Conservation (phyloP, 2,113 vertebrate species). For the Proteles cristata region DNA sequence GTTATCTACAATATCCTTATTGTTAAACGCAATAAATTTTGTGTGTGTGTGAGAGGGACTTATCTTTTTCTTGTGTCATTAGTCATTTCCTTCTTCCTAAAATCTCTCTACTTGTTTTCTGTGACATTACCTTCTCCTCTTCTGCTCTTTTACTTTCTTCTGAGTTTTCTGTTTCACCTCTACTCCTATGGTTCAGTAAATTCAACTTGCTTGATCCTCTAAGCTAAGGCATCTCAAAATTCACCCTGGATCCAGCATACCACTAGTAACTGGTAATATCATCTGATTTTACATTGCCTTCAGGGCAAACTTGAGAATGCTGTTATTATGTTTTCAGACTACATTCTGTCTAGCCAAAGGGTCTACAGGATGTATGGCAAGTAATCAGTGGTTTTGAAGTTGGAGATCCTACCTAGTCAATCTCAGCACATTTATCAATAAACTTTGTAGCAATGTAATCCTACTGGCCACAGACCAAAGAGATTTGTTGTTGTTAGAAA, state of each 20-base stretch:
- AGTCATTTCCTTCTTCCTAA: neutral
- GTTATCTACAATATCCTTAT: neutral
- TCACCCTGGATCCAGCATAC: neutral
- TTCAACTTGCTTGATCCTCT: neutral
- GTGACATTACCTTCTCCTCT: neutral
- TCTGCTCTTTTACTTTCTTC: neutral
- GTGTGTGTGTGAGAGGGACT: neutral
- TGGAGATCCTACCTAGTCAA: neutral
- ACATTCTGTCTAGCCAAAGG: neutral
- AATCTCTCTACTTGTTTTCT: neutral
- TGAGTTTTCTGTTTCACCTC: neutral
- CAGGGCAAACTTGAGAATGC: neutral
- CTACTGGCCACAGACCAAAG: neutral
- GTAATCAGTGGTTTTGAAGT: neutral
- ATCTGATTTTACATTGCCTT: neutral
- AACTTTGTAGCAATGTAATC: slow-evolving; percentile 33
- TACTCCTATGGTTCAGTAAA: neutral
- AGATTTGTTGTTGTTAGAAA: neutral
- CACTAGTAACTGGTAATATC: neutral
- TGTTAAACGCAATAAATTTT: neutral
- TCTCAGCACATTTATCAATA: neutral
- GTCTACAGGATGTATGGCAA: neutral
- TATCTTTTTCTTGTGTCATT: neutral
- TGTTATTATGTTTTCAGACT: neutral
- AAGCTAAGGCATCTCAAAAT: neutral